Evolutionary conservation across 2,113 vertebrate genomes (phyloP).

Genomic region (Typhlomys cinereus): DNA sequence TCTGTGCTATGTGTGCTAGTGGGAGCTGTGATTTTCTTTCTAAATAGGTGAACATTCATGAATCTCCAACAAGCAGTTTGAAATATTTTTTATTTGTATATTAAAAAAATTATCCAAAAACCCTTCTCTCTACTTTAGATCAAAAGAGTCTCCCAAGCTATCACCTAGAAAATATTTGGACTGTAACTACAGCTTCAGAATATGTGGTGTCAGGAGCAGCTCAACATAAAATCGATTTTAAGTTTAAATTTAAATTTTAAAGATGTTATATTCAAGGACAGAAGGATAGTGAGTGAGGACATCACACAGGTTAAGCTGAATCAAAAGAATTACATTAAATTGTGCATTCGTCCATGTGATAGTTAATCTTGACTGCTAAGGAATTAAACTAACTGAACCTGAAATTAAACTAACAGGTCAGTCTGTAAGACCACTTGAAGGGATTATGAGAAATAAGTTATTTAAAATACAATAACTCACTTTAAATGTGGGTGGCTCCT

Average conservation of each 20-base stretch:
- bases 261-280: background rate
- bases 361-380: no score
- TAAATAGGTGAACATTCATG: background rate
- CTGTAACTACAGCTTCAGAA: background rate
- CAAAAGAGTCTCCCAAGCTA: background rate
- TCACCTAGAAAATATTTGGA: background rate
- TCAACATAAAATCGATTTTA: background rate
- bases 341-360: no score
- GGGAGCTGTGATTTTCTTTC: background rate
- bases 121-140: background rate
- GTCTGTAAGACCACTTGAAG: no score
- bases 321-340: background rate
- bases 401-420: no score
- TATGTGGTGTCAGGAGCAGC: background rate
- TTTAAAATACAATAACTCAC: no score
- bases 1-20: background rate
- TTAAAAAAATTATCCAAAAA: background rate
- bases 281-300: background rate
- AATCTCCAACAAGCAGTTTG: background rate
- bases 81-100: background rate
- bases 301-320: background rate
- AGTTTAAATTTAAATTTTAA: no score
- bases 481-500: no score
- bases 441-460: no score
- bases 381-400: no score